Conservation (phyloP, 2,113 vertebrate genomes). For the Theristicus caerulescens region DNA sequence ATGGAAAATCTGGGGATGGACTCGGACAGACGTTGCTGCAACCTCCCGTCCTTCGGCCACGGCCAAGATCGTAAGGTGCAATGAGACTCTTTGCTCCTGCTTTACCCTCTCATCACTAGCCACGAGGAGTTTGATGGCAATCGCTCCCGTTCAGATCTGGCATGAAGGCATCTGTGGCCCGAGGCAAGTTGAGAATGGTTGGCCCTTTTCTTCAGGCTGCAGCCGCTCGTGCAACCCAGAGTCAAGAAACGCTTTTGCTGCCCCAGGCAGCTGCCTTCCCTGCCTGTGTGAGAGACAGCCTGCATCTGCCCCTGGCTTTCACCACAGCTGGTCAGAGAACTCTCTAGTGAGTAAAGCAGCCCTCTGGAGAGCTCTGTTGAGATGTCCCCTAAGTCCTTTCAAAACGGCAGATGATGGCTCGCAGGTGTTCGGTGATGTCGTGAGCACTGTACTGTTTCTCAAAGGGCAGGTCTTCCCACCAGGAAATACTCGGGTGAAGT, state of each 20-base stretch:
- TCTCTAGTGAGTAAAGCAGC: not conserved
- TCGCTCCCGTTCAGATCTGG: rapidly evolving
- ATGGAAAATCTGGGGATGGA: not conserved
- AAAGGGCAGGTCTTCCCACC: not conserved
- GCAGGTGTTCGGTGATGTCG: not conserved
- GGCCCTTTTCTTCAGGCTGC: not conserved
- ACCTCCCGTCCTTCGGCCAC: not conserved
- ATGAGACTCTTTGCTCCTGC: not conserved
- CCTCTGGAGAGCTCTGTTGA: not conserved
- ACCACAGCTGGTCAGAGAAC: not conserved
- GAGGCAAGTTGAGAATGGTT: not conserved
- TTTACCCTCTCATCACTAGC: not conserved
- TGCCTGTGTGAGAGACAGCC: not conserved
- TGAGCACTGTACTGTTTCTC: not conserved
- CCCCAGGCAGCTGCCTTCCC: not conserved
- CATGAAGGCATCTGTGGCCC: not conserved
- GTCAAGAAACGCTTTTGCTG: not conserved
- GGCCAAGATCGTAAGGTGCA: not conserved
- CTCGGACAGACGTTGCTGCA: not conserved
- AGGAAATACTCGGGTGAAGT: not conserved
- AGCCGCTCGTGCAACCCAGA: not conserved
- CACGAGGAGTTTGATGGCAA: not conserved
- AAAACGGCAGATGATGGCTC: not conserved
- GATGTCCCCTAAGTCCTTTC: not conserved
- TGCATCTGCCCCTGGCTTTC: not conserved